Evolutionary conservation across 92 coral and sea anemone genomes (phyloP).

Genomic region (Desmophyllum pertusum): DNA sequence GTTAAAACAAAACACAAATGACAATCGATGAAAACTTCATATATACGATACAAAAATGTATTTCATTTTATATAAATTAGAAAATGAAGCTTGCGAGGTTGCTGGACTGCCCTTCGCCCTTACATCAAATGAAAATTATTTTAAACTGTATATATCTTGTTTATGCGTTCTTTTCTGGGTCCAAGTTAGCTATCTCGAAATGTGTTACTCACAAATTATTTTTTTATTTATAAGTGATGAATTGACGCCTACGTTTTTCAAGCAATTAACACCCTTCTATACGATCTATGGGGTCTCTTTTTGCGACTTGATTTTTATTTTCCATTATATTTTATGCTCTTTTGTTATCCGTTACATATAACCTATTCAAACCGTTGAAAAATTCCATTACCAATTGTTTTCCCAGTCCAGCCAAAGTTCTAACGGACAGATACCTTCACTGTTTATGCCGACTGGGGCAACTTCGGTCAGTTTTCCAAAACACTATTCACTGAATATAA

Average conservation of each 20-base stretch:
- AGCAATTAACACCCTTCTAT: background rate
- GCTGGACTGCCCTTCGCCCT: too few species aligned
- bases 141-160: too few species aligned
- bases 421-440: too few species aligned
- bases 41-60: too few species aligned
- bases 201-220: background rate
- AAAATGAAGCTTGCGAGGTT: too few species aligned
- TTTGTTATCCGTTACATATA: background rate
- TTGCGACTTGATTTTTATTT: background rate
- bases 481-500: too few species aligned
- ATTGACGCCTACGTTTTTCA: background rate
- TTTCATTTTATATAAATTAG: too few species aligned
- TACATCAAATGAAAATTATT: too few species aligned
- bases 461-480: too few species aligned
- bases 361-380: background rate
- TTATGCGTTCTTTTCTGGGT: too few species aligned
- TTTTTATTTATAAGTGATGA: background rate
- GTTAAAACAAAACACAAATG: background rate
- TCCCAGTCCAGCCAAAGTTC: background rate
- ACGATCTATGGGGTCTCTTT: background rate
- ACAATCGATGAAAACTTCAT: too few species aligned
- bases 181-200: background rate
- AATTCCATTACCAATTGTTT: background rate
- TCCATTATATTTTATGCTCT: background rate
- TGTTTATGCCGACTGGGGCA: too few species aligned